phyloP scores from a whole-genome alignment of 1,140 invertebrate genomes.

The Conus ventricosus region DNA sequence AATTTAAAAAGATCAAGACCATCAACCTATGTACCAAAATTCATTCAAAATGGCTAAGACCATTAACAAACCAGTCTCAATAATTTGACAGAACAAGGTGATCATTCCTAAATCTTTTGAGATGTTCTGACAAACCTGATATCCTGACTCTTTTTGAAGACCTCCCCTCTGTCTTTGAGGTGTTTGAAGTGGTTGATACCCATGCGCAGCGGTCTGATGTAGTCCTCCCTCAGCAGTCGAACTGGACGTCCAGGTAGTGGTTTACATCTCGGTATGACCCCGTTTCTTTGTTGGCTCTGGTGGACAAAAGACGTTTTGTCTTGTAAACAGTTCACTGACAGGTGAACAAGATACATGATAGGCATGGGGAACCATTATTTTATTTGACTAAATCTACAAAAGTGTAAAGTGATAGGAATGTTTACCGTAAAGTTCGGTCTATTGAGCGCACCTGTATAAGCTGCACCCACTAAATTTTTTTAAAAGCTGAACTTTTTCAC shows the following conservation, averaged over 20 bases:
- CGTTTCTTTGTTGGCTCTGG: constrained; percentile 24
- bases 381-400: neutral
- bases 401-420: neutral
- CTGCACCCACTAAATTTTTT: too few species aligned
- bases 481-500: too few species aligned
- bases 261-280: constrained; percentile 73
- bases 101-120: too few species aligned
- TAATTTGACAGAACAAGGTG: too few species aligned
- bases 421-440: too few species aligned
- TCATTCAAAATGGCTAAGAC: too few species aligned
- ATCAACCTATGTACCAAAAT: too few species aligned
- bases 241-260: constrained; percentile 87
- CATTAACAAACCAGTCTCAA: too few species aligned
- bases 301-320: neutral
- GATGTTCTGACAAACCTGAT: constrained; percentile 43
- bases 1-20: too few species aligned
- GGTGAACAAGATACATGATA: neutral
- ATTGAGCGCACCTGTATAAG: too few species aligned
- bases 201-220: constrained; percentile 71
- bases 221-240: constrained; percentile 85
- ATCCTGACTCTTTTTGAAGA: constrained; percentile 38
- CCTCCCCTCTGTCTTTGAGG: constrained; percentile 13
- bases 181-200: constrained; percentile 66
- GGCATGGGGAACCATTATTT: neutral
- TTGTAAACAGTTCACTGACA: neutral